Base-by-base conservation (phyloP, 2,113 vertebrate species). In the Arenaria interpres region DNA sequence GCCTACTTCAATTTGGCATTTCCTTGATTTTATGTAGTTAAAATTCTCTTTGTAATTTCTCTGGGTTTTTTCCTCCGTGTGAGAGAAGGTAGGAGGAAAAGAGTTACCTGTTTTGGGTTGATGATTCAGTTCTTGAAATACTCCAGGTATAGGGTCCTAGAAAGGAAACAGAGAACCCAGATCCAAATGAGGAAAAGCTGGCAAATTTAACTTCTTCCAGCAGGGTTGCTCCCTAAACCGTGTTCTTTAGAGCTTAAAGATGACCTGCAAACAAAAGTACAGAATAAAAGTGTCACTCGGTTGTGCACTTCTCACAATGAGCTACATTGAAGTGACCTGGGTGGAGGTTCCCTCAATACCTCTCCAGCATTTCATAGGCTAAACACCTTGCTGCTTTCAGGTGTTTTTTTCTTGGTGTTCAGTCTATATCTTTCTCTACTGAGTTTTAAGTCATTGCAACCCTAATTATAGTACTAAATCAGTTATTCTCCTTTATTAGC, bases 21-120 rank as follows among this genome's bases (percentile, higher is more conserved):
- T 85, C 51, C 48, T 86, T 86, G 57, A 94, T 88, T 96, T 90
- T 95, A 90, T 89, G 90, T 79, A 66, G 45, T 76, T 89, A 82
- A 95, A 93, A 79, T 87, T 87, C 1, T 82, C 43, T 87, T 71
- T 67, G 60, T 57, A 35, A 91, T 79, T 67, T 81, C 60, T 88
- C 46, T 51, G 41, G 5, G 8, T 14, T 51, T 87, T 23, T 45
- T 23, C 30, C 32, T 67, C 37, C 46, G 74, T 80, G 79, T 28
- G 22, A 94, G 51, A 91, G 28, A 84, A 81, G n/a, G 50, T 87
- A 86, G 39, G 37, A 87, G 41, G 50, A 93, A 79, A 77, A 54
- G 28, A 85, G 7, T 54, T 43, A 48, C 25, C 83, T 73, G 22
- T 16, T 95, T 86, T 43, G 64, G 33, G 30, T 35, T 75, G 59